These are phyloP conservation scores for Mobula hypostoma DNA, from an alignment of 2,113 vertebrate species.

Conservation along the genomic window DNA sequence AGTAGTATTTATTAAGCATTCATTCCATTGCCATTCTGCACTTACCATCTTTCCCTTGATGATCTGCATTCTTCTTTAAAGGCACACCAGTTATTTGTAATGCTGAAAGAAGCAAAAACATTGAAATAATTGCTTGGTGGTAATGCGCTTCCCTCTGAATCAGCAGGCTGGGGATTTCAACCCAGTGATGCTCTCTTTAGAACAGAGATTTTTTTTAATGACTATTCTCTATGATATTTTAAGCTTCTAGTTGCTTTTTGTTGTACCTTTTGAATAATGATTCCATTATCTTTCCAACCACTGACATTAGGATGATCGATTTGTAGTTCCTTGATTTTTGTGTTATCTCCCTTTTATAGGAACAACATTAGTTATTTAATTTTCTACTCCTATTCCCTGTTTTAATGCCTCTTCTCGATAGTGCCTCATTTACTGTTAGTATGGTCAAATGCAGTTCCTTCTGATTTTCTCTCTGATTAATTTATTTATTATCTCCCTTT, in stretches of 20 bases:
- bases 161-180: neutral
- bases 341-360: neutral
- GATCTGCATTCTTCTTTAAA: neutral
- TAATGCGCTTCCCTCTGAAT: neutral
- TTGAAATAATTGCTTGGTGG: neutral
- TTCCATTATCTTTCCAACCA: neutral
- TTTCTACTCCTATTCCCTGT: too few species aligned
- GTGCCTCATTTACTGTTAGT: neutral
- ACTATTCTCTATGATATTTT: neutral
- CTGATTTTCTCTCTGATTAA: neutral
- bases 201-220: neutral
- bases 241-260: neutral
- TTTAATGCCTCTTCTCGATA: too few species aligned
- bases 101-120: neutral
- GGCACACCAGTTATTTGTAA: neutral
- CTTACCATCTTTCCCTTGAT: neutral
- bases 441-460: neutral
- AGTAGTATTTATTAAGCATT: neutral
- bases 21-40: neutral
- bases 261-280: neutral
- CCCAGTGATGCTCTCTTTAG: neutral
- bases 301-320: too few species aligned
- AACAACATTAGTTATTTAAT: neutral
- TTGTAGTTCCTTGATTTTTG: neutral
- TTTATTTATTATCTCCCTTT: too few species aligned